Conservation (phyloP, 2,888 invertebrate genomes). For the Epirrhoe alternata region DNA sequence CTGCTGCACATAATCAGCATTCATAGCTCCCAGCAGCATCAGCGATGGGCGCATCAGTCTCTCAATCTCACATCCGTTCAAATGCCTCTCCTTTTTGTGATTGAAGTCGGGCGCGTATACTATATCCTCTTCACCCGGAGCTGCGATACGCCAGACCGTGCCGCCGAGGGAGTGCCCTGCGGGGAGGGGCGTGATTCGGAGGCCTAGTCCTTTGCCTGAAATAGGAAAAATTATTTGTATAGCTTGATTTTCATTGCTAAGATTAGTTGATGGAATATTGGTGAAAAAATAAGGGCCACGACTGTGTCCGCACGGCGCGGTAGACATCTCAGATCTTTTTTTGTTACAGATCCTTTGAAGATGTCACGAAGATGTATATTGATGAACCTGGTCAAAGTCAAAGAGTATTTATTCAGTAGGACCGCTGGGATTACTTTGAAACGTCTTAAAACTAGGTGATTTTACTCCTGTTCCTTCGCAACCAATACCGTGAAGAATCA, state of each 20-base stretch:
- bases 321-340: too few relatives aligned
- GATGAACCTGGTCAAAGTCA: too few relatives aligned
- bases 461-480: too few relatives aligned
- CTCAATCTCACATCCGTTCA: constrained; percentile 98
- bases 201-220: constrained; percentile 96
- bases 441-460: too few relatives aligned
- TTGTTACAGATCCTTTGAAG: too few relatives aligned
- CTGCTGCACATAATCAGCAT: constrained; percentile 97
- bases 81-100: constrained; percentile 98
- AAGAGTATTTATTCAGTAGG: too few relatives aligned
- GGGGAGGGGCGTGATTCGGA: constrained; percentile 97
- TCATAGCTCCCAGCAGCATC: constrained; percentile 97
- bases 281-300: too few relatives aligned
- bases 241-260: background rate
- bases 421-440: too few relatives aligned
- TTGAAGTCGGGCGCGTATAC: constrained; percentile 99
- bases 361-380: too few relatives aligned
- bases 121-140: constrained; percentile 99
- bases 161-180: constrained; percentile 99
- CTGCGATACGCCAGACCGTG: constrained; percentile 99
- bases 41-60: constrained; percentile 95
- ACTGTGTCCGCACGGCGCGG: too few relatives aligned
- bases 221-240: constrained; percentile 13
- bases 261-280: too few relatives aligned
- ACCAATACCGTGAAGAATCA: too few relatives aligned